Percentiles rank a stretch among this genome's conserved stretches.
phyloP scores from a whole-genome alignment of 1,140 invertebrate genomes.

The Eueides isabella region DNA sequence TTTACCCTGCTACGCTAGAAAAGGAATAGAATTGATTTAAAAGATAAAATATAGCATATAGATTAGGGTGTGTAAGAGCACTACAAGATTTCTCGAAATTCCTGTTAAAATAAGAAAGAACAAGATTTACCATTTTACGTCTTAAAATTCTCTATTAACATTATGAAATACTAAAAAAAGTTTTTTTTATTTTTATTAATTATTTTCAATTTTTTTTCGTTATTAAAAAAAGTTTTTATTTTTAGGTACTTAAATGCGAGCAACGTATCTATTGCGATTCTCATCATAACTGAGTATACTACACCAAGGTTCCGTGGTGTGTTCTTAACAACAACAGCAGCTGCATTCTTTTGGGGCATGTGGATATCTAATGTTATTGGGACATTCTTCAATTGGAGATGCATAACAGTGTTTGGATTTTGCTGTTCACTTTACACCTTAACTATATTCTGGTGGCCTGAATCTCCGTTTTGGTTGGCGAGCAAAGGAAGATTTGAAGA shows the following conservation, averaged over 20 bases:
- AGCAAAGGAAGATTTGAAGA: conserved; percentile 47
- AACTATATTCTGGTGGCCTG: conserved; percentile 44
- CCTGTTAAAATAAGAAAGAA: too few relatives aligned
- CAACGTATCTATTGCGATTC: not conserved
- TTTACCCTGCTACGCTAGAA: too few relatives aligned
- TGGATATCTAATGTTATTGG: conserved; percentile 55
- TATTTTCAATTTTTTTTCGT: too few relatives aligned
- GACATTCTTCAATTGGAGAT: conserved; percentile 53
- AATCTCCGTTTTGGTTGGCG: conserved; percentile 57
- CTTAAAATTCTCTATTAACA: not conserved
- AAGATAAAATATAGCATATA: too few relatives aligned
- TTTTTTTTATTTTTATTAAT: too few relatives aligned
- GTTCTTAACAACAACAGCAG: conserved; percentile 49
- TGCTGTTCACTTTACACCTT: conserved; percentile 42
- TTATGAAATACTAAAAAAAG: not conserved
- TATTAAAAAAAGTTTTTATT: not conserved
- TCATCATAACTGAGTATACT: not conserved
- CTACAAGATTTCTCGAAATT: too few relatives aligned
- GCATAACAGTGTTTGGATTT: conserved; percentile 49
- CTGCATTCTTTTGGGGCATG: conserved; percentile 52
- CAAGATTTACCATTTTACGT: too few relatives aligned
- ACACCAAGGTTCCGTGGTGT: conserved; percentile 40
- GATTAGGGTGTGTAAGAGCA: too few relatives aligned
- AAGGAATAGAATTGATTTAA: too few relatives aligned
- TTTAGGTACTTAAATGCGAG: not conserved